These are phyloP conservation scores for Eulemur macaco DNA, from an alignment of 2,113 vertebrate genomes.

Conservation along the genomic window DNA sequence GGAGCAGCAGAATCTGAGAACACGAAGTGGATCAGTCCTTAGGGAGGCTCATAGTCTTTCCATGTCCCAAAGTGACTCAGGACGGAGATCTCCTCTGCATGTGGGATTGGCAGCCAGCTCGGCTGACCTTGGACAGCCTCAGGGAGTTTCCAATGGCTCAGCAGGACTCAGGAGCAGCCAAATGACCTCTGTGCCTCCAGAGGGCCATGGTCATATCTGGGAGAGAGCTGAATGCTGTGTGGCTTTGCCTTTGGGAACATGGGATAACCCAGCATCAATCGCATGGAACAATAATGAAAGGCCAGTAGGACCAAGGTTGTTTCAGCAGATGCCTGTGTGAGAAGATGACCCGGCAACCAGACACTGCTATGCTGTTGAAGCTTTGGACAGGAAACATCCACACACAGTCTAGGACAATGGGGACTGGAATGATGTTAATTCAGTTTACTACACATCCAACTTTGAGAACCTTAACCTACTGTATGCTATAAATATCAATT, in stretches of 20 bases:
- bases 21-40: background rate
- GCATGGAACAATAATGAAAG: background rate
- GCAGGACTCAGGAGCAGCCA: background rate
- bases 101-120: background rate
- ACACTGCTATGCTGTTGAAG: background rate
- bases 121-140: background rate
- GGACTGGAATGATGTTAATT: background rate
- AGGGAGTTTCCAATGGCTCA: background rate
- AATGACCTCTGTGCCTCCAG: constrained; percentile 16
- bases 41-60: background rate
- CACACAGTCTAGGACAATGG: background rate
- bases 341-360: background rate
- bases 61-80: background rate
- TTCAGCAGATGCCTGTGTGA: background rate
- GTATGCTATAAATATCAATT: background rate
- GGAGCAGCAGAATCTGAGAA: background rate
- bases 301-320: background rate
- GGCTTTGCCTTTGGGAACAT: background rate
- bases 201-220: background rate
- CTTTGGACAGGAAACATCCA: background rate
- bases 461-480: background rate
- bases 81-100: background rate
- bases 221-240: background rate
- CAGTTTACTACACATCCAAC: background rate
- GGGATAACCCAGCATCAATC: background rate